A percentile compares a stretch with the other conserved stretches of the same genome.
Conservation (phyloP, 2,797 vertebrate species). For the Molossus alvarezi region DNA sequence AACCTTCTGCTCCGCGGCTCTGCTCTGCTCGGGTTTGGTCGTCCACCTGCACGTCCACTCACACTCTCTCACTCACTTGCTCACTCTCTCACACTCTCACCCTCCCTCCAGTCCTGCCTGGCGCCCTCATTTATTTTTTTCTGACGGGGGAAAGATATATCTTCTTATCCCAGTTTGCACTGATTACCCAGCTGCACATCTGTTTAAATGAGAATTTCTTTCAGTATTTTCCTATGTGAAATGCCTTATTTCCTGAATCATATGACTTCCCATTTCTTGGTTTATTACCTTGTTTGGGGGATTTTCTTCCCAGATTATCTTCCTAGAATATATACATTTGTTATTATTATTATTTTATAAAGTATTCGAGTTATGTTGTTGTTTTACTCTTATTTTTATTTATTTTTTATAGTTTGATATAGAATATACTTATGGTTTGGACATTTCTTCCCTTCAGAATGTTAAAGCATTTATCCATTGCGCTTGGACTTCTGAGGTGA, state of each 20-base stretch:
- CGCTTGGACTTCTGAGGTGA: neutral
- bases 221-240: neutral
- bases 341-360: neutral
- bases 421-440: neutral
- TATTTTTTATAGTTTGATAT: constrained; percentile 12
- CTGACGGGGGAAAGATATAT: accelerated
- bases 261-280: neutral
- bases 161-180: neutral
- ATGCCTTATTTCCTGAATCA: neutral
- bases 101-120: no score
- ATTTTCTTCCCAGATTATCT: constrained; percentile 20
- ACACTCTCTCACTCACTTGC: no score
- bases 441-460: neutral
- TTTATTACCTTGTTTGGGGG: neutral
- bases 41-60: no score
- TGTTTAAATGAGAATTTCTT: neutral
- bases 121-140: neutral
- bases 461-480: neutral
- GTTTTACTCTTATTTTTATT: constrained; percentile 28
- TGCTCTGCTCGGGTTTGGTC: no score
- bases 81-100: no score
- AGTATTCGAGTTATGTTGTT: neutral
- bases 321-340: neutral
- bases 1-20: no score
- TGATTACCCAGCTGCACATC: neutral